phyloP scores from a whole-genome alignment of 2,797 vertebrate genomes.

The Smutsia gigantea region DNA sequence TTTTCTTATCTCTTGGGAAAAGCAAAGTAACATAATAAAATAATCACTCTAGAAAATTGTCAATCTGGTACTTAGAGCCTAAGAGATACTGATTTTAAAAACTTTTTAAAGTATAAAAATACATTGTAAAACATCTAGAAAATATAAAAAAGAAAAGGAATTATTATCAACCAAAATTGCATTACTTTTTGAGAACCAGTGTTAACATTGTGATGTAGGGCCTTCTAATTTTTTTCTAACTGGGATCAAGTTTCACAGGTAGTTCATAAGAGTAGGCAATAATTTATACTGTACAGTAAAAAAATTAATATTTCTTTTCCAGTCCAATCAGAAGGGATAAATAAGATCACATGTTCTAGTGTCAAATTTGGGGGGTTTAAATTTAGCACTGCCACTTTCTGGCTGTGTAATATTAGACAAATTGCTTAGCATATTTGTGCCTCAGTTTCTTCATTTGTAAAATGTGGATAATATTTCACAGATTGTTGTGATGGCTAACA shows the following conservation, averaged over 20 bases:
- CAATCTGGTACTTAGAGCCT: background rate
- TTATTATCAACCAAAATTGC: background rate
- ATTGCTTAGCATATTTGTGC: conserved; percentile 40
- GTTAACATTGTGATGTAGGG: background rate
- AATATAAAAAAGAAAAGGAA: conserved; percentile 37
- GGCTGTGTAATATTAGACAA: conserved; percentile 15
- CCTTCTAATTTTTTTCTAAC: background rate
- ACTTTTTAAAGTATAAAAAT: conserved; percentile 18
- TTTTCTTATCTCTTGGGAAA: conserved; percentile 24
- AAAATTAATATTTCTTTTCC: conserved; percentile 52
- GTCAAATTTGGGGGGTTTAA: background rate
- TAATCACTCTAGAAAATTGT: background rate
- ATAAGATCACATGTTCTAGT: background rate
- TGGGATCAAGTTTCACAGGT: background rate
- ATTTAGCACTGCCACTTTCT: background rate
- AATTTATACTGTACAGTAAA: conserved; percentile 24
- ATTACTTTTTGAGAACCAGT: background rate
- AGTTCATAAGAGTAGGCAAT: background rate
- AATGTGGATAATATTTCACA: conserved; percentile 47
- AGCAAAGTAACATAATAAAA: background rate
- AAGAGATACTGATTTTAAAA: background rate
- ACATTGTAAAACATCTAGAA: background rate
- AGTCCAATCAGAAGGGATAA: conserved; percentile 45
- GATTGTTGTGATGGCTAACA: conserved; percentile 14
- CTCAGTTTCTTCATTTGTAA: conserved; percentile 37